Evolutionary conservation across 2,797 vertebrate species (phyloP).

Genomic region (Epinephelus malabaricus): DNA sequence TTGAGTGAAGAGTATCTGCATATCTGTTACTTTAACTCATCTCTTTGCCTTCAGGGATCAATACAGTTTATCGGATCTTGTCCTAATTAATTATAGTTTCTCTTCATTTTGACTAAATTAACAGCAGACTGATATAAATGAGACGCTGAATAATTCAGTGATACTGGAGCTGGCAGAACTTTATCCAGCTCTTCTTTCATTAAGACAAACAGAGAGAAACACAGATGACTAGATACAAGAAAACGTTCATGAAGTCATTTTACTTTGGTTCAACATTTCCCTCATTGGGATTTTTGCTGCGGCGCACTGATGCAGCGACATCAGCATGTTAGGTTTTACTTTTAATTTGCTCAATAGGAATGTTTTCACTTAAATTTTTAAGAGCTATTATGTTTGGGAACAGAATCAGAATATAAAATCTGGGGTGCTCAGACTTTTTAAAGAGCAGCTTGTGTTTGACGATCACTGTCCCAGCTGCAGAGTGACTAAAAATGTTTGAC

Average conservation of each 20-base stretch:
- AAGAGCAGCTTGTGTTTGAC: neutral
- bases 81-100: conserved; percentile 27
- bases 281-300: conserved; percentile 5
- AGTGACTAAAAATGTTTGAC: neutral
- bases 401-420: neutral
- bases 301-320: neutral
- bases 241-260: conserved; percentile 12
- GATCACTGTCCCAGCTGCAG: neutral
- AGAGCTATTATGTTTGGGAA: neutral
- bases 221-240: neutral
- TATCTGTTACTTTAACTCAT: neutral
- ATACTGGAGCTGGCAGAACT: neutral
- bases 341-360: neutral
- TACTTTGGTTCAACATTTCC: conserved; percentile 35
- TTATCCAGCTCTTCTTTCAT: neutral
- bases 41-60: conserved; percentile 31
- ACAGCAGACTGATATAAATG: conserved; percentile 13
- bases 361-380: too few relatives aligned
- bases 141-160: conserved; percentile 43
- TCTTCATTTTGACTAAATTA: conserved; percentile 32
- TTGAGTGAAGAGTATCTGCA: neutral
- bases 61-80: conserved; percentile 19
- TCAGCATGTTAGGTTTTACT: neutral
- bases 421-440: accelerated
- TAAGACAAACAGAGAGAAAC: neutral